phyloP scores from a whole-genome alignment of 2,797 vertebrate genomes.

The Liasis olivaceus region DNA sequence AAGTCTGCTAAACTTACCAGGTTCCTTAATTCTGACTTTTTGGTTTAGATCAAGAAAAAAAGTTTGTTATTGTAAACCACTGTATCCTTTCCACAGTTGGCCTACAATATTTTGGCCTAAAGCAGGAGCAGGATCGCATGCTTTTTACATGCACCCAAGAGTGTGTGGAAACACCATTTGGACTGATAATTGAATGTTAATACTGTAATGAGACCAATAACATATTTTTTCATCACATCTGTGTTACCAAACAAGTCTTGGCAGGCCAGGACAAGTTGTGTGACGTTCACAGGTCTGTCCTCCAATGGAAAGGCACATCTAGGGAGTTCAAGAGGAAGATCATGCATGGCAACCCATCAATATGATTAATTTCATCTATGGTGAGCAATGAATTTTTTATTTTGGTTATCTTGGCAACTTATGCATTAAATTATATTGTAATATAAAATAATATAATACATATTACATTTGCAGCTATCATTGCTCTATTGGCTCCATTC shows the following conservation, averaged over 20 bases:
- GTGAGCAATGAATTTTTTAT: conserved; percentile 37
- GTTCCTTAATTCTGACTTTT: not conserved
- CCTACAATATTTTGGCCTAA: not conserved
- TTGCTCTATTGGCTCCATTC: conserved; percentile 35
- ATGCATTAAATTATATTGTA: not conserved
- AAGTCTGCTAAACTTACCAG: conserved; percentile 21
- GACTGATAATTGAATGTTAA: not conserved
- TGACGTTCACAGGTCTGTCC: not conserved
- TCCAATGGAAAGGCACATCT: not conserved
- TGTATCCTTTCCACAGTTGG: not conserved
- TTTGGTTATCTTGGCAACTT: conserved; percentile 37
- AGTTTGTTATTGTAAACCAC: not conserved
- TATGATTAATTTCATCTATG: conserved; percentile 9
- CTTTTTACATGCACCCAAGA: not conserved
- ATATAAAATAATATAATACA: not conserved
- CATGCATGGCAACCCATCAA: not conserved
- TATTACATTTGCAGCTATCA: conserved; percentile 31
- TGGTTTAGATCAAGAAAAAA: not conserved
- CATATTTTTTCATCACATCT: not conserved
- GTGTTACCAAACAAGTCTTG: not conserved
- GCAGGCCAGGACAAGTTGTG: conserved; percentile 4
- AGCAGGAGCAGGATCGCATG: not conserved
- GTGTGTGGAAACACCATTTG: not conserved
- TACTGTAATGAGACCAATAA: not conserved
- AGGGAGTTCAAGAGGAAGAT: not conserved